Evolutionary conservation across 1,140 invertebrate species (phyloP), one percentile per base, ranked within the genome.

Genomic region (Saccostrea glomerata): DNA sequence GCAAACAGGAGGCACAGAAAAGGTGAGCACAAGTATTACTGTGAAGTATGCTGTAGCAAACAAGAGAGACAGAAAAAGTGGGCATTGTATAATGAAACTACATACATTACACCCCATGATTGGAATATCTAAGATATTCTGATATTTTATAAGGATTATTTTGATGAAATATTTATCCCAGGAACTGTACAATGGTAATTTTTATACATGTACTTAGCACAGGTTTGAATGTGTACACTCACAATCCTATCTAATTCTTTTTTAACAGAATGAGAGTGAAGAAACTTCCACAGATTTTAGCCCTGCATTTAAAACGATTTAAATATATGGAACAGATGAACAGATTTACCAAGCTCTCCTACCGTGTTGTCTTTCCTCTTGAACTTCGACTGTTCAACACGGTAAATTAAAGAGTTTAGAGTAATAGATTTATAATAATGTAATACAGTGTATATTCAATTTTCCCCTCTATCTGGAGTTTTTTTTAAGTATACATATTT

Each of bases 301-400:
- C 99, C 17, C 96, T 99, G 87, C 99, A 99, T 96, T 96, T 99
- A 89, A 99, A 99, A 96, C 96, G 99, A 91, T 99, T 99, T 95
- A 99, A 99, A 95, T 99, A 99, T 94, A 98, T 99, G 96, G 99
- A 99, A 93, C 98, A 99, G 95, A 98, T 99, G 93, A 99, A 99
- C 95, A 96, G 99, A 90, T 98, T 99, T 95, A 99, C 99, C 88
- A 99, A 99, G 96, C 97, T 99, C 77, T 99, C 99, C 60, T 99
- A 99, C 96, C 96, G 99, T 92, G 99, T 99, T 90, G 98, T 99
- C 36, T 99, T 99, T 96, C 99, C 99, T 77, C 96, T 99, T 92
- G 99, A 99, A 95, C 96, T 99, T 92, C 96, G 99, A 92, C 96
- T 99, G 85, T 99, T 99, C 95, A 99, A 99, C 96, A 99, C 98